phyloP scores from a whole-genome alignment of 2,113 vertebrate species.

The Sarotherodon lohbergeri region DNA sequence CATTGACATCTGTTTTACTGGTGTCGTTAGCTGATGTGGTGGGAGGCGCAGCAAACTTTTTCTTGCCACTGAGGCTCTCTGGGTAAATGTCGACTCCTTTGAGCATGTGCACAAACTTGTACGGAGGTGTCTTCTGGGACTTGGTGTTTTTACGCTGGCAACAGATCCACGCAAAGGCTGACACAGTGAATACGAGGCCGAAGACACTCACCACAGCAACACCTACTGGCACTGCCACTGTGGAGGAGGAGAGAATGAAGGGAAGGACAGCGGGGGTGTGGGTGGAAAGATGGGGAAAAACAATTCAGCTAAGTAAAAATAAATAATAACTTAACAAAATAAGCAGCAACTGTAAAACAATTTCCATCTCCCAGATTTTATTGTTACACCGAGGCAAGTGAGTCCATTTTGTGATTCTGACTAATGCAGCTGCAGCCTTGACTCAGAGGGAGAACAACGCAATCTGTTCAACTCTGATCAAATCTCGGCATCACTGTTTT shows the following conservation, averaged over 20 bases:
- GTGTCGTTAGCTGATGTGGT: constrained; percentile 63
- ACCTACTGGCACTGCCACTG: constrained; percentile 88
- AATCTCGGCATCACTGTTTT: not conserved
- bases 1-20: constrained; percentile 65
- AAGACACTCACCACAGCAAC: constrained; percentile 93
- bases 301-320: not conserved
- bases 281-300: constrained; percentile 16
- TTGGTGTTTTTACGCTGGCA: constrained; percentile 95
- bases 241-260: constrained; percentile 57
- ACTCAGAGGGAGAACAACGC: constrained; percentile 21
- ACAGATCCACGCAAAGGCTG: constrained; percentile 96
- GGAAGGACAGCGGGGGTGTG: constrained; percentile 17
- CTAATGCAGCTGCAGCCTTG: constrained; percentile 16
- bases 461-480: constrained; percentile 12
- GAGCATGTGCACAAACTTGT: constrained; percentile 98
- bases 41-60: constrained; percentile 86
- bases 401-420: not conserved
- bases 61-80: constrained; percentile 90
- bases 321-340: not conserved
- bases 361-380: not conserved
- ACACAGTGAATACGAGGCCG: constrained; percentile 91
- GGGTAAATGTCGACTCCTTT: constrained; percentile 98
- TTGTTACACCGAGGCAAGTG: not conserved
- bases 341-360: not conserved
- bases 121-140: constrained; percentile 89